Conservation (phyloP, 2,888 invertebrate genomes). For the Meganola albula region DNA sequence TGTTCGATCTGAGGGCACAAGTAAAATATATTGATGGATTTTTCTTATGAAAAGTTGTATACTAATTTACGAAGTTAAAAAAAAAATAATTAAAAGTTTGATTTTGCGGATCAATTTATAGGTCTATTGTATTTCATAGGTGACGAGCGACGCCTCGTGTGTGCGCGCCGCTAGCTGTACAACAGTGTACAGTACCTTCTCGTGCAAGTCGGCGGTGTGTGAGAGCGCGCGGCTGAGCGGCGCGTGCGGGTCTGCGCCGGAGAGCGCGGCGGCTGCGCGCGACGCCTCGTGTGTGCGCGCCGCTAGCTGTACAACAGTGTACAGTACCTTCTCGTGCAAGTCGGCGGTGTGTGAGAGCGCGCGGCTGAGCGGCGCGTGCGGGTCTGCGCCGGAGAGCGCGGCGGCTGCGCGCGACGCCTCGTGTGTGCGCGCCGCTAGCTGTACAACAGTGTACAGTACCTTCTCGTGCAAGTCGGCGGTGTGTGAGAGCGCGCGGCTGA, state of each 20-base stretch:
- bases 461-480: slow-evolving; percentile 61
- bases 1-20: slow-evolving; percentile 84
- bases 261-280: slow-evolving; percentile 85
- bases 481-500: slow-evolving; percentile 89
- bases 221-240: slow-evolving; percentile 86
- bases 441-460: slow-evolving; percentile 85
- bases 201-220: slow-evolving; percentile 93
- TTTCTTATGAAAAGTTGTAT: no score
- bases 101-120: no score
- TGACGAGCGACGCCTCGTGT: neutral
- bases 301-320: neutral
- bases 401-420: neutral
- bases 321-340: no score
- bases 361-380: slow-evolving; percentile 69
- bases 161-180: neutral
- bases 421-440: slow-evolving; percentile 36
- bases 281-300: slow-evolving; percentile 81
- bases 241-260: slow-evolving; percentile 90
- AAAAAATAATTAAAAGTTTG: no score
- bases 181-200: slow-evolving; percentile 72
- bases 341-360: neutral
- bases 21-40: no score
- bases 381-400: slow-evolving; percentile 83
- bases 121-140: no score
- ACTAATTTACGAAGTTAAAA: no score